Evolutionary conservation across 2,113 vertebrate genomes (phyloP).

Genomic region (Rhipidura dahli): DNA sequence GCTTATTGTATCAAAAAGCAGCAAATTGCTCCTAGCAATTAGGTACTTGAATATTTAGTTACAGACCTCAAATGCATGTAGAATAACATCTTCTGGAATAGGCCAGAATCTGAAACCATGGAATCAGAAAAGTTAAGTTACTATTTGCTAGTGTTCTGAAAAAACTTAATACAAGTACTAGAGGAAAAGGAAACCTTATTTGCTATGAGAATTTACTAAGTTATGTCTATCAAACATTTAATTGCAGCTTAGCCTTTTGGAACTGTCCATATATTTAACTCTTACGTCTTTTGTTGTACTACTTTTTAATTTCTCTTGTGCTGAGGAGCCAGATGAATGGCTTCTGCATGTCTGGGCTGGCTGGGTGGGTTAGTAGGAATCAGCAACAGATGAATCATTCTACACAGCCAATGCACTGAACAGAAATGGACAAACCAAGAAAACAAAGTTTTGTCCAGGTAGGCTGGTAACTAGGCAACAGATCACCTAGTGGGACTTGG

Average conservation of each 20-base stretch:
- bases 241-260: background rate
- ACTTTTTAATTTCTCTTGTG: background rate
- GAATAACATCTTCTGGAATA: slow-evolving; percentile 82
- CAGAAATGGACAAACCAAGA: slow-evolving; percentile 1
- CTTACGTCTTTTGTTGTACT: background rate
- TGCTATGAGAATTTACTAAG: background rate
- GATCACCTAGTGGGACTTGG: background rate
- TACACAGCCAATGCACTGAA: background rate
- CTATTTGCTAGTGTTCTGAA: background rate
- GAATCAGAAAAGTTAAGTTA: slow-evolving; percentile 18
- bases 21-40: background rate
- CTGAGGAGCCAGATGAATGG: background rate
- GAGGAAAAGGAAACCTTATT: background rate
- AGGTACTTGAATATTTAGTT: background rate
- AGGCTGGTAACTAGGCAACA: background rate
- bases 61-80: slow-evolving; percentile 91
- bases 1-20: background rate
- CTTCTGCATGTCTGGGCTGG: slow-evolving; percentile 11
- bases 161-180: background rate
- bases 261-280: background rate
- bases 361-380: background rate
- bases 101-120: slow-evolving; percentile 81
- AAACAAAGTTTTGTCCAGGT: slow-evolving; percentile 9
- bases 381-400: slow-evolving; percentile 6
- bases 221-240: background rate